Conservation (phyloP, 2,888 invertebrate species). For the Ephialtes manifestator region DNA sequence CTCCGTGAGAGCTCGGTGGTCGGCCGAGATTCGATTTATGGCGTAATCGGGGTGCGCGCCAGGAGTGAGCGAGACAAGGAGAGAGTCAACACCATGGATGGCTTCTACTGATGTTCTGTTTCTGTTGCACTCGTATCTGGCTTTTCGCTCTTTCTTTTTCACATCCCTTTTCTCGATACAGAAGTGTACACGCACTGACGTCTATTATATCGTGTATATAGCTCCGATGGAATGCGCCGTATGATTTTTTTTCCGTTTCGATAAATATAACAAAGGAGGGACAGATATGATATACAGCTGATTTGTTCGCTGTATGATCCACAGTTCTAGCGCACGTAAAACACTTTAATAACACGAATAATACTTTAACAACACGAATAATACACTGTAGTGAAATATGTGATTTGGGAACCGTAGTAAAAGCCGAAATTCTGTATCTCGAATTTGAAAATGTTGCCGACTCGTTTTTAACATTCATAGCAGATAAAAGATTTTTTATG, state of each 20-base stretch:
- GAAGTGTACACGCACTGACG: slow-evolving; percentile 21
- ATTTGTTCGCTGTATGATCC: slow-evolving; percentile 25
- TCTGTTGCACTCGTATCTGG: slow-evolving; percentile 38
- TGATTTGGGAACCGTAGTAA: no score
- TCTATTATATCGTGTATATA: slow-evolving; percentile 28
- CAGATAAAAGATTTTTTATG: no score
- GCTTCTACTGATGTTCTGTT: slow-evolving; percentile 60
- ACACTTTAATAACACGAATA: no score
- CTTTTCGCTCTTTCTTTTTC: slow-evolving; percentile 30
- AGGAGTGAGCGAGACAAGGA: slow-evolving; percentile 56
- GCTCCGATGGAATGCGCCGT: slow-evolving; percentile 21
- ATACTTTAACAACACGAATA: no score
- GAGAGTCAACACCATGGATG: slow-evolving; percentile 64
- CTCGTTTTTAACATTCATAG: no score
- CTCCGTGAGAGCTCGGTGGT: slow-evolving; percentile 77
- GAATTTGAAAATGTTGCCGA: no score
- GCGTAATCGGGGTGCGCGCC: slow-evolving; percentile 80
- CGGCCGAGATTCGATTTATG: slow-evolving; percentile 84
- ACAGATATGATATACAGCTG: slow-evolving; percentile 26
- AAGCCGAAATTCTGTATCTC: no score
- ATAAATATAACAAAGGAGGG: slow-evolving; percentile 30
- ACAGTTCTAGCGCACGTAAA: background rate
- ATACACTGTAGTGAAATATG: no score
- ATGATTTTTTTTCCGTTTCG: slow-evolving; percentile 44
- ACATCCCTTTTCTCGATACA: slow-evolving; percentile 16